Conservation (phyloP, 2,888 invertebrate species). For the Drosophila meridionalis region DNA sequence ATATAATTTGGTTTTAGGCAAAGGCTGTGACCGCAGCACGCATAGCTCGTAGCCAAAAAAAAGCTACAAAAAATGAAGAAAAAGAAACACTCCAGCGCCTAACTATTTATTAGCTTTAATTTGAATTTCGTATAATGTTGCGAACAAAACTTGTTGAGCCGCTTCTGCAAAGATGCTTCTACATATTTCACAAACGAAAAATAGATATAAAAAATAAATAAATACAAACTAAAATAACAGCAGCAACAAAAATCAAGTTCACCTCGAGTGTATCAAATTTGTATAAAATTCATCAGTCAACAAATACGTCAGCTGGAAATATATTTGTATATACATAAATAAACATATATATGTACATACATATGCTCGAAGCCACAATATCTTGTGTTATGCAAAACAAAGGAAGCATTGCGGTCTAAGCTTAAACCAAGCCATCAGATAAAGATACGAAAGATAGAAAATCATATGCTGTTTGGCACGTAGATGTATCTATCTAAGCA, state of each 20-base stretch:
- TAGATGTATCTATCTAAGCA: not conserved
- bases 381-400: constrained; percentile 72
- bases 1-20: constrained; percentile 49
- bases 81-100: constrained; percentile 42
- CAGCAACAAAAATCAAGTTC: constrained; percentile 75
- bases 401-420: constrained; percentile 62
- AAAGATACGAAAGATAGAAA: constrained; percentile 45
- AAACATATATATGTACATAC: constrained; percentile 1
- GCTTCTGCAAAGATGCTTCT: constrained; percentile 76
- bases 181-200: constrained; percentile 51
- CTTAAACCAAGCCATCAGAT: constrained; percentile 30
- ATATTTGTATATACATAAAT: not conserved
- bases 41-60: constrained; percentile 34
- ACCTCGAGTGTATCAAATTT: constrained; percentile 80
- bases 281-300: constrained; percentile 78
- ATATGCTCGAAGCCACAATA: constrained; percentile 48
- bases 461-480: constrained; percentile 14
- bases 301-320: constrained; percentile 73
- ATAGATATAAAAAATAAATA: constrained; percentile 31
- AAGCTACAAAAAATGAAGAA: constrained; percentile 28
- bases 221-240: constrained; percentile 32
- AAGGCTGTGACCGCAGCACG: constrained; percentile 37
- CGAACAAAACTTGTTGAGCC: constrained; percentile 68
- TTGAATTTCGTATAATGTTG: constrained; percentile 74
- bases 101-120: constrained; percentile 81